Evolutionary conservation across 2,888 invertebrate species (phyloP).

Genomic region (Antheraea yamamai): DNA sequence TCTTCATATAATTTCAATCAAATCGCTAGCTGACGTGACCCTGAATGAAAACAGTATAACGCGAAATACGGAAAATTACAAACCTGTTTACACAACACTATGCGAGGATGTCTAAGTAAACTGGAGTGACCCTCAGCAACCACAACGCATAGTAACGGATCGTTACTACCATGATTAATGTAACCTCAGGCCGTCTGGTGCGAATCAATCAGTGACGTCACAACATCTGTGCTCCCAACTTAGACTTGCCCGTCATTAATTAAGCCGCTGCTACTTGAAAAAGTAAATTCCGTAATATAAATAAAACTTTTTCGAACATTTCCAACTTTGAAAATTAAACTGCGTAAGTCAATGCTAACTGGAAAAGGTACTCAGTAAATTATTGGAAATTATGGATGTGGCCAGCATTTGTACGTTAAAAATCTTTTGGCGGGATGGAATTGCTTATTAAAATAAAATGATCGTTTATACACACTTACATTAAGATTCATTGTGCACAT

Average conservation of each 20-base stretch:
- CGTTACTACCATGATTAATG: conserved; percentile 55
- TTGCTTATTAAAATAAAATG: no score
- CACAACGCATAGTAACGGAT: conserved; percentile 32
- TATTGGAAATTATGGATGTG: background rate
- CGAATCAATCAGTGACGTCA: conserved; percentile 63
- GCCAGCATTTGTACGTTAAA: background rate
- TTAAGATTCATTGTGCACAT: no score
- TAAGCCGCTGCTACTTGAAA: conserved; percentile 23
- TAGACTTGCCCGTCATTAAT: conserved; percentile 42
- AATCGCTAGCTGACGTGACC: background rate
- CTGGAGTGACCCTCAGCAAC: conserved; percentile 21
- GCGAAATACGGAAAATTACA: background rate
- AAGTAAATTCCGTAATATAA: background rate
- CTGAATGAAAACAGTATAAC: background rate
- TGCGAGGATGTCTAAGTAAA: conserved; percentile 6
- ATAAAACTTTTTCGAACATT: background rate
- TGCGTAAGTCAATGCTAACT: background rate
- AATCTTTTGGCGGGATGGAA: no score
- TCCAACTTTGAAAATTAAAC: conserved; percentile 1
- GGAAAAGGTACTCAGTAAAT: background rate
- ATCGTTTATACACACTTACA: no score
- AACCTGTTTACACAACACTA: background rate
- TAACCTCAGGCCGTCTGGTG: conserved; percentile 36
- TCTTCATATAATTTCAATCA: background rate
- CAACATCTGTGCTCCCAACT: conserved; percentile 46